Evolutionary conservation across 2,888 invertebrate genomes (phyloP).

Genomic region (Globia sparganii): DNA sequence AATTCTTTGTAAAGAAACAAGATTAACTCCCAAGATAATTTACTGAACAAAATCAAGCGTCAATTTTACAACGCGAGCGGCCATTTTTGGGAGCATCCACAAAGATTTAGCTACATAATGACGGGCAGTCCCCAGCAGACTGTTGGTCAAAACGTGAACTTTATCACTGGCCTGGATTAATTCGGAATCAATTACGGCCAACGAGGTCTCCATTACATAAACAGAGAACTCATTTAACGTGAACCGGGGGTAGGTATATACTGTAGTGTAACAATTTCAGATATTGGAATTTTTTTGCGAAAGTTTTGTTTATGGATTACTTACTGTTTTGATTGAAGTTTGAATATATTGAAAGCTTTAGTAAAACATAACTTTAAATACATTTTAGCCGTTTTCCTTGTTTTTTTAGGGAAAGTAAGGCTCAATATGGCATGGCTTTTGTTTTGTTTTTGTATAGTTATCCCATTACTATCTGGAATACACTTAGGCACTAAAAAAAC

Average conservation of each 20-base stretch:
- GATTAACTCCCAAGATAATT: not conserved
- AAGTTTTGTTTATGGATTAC: not conserved
- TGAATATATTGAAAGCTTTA: not conserved
- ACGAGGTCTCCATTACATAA: constrained; percentile 75
- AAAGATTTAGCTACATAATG: constrained; percentile 46
- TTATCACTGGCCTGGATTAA: constrained; percentile 75
- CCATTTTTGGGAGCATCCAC: constrained; percentile 36
- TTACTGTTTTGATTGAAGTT: constrained; percentile 1
- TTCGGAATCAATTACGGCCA: constrained; percentile 77
- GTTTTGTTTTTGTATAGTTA: not conserved
- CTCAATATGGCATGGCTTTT: not conserved
- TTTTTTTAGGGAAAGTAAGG: not conserved
- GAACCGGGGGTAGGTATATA: constrained; percentile 50
- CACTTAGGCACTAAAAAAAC: not conserved
- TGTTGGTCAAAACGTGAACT: constrained; percentile 67
- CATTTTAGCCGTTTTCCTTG: not conserved
- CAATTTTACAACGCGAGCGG: constrained; percentile 17
- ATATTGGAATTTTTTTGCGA: constrained; percentile 1
- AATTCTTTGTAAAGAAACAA: not conserved
- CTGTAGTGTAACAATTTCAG: constrained; percentile 37
- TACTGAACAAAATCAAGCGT: constrained; percentile 16
- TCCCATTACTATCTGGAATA: not conserved
- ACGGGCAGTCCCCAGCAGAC: constrained; percentile 23
- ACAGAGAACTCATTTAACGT: constrained; percentile 77
- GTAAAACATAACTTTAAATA: not conserved